phyloP scores from a whole-genome alignment of 2,113 vertebrate species.

The Dendropsophus ebraccatus region DNA sequence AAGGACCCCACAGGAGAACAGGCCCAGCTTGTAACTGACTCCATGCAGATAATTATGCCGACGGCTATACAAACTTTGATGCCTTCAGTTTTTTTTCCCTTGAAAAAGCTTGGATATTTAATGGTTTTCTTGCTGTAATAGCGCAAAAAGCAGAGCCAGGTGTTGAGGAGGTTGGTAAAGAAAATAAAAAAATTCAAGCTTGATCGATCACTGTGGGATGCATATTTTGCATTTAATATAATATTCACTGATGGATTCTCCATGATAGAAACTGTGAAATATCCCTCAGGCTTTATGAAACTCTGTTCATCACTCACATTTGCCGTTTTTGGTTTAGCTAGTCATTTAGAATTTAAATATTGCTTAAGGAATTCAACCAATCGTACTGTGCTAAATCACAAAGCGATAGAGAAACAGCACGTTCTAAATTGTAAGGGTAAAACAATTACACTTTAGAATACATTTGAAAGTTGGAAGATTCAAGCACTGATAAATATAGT shows the following conservation, averaged over 20 bases:
- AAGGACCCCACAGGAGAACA: conserved; percentile 35
- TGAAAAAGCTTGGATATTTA: conserved; percentile 34
- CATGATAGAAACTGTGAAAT: conserved; percentile 27
- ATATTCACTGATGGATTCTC: conserved; percentile 45
- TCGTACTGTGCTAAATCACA: conserved; percentile 23
- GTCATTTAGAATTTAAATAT: conserved; percentile 44
- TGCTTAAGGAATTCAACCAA: conserved; percentile 29
- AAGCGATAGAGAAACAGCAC: conserved; percentile 35
- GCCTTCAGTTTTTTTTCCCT: conserved; percentile 40
- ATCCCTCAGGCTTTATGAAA: conserved; percentile 39
- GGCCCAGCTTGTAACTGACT: conserved; percentile 41
- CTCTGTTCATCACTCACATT: conserved; percentile 15
- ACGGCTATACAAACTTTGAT: conserved; percentile 45
- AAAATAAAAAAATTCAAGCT: conserved; percentile 41
- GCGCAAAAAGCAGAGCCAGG: background rate
- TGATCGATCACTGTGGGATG: conserved; percentile 53
- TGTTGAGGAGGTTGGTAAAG: conserved; percentile 21
- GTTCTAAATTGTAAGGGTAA: conserved; percentile 1
- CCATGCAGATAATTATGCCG: conserved; percentile 49
- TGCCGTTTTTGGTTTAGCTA: conserved; percentile 33
- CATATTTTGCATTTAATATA: conserved; percentile 41
- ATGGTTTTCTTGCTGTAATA: conserved; percentile 2
- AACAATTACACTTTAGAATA: conserved; percentile 2
- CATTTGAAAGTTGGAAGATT: background rate
- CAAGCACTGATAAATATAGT: background rate